A percentile compares a stretch with the other conserved stretches of the same genome.
Conservation (phyloP, 2,797 vertebrate species). For the Neosalanx taihuensis region DNA sequence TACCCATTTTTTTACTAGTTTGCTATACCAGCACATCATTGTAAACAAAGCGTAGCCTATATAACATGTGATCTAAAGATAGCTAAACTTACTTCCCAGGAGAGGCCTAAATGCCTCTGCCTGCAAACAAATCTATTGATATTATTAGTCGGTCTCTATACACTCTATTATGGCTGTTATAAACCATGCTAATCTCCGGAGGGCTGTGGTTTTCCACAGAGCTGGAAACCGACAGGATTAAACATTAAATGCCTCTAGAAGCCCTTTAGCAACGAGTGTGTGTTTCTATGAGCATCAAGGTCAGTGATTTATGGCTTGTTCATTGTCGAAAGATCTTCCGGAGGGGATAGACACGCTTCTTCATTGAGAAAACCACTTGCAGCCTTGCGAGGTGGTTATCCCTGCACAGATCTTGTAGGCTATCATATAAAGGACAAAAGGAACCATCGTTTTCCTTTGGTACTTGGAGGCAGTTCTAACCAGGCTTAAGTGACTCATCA, state of each 20-base stretch:
- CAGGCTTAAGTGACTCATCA: slow-evolving; percentile 34
- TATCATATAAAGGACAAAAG: too few species aligned
- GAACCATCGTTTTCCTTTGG: not conserved
- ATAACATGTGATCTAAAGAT: not conserved
- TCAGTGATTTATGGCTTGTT: slow-evolving; percentile 11
- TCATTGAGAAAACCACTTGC: too few species aligned
- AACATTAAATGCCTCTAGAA: slow-evolving; percentile 22
- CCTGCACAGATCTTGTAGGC: too few species aligned
- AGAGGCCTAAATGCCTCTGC: slow-evolving; percentile 8
- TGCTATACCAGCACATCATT: not conserved
- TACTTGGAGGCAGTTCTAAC: not conserved
- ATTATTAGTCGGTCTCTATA: not conserved
- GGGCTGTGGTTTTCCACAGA: slow-evolving; percentile 28
- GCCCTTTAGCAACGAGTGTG: not conserved
- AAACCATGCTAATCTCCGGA: slow-evolving; percentile 22
- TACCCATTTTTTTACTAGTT: too few species aligned
- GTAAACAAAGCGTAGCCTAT: not conserved
- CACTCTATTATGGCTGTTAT: slow-evolving; percentile 24
- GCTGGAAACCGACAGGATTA: slow-evolving; percentile 17
- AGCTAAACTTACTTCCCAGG: not conserved
- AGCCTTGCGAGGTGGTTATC: not conserved
- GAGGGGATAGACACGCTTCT: not conserved
- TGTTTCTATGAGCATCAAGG: slow-evolving; percentile 15
- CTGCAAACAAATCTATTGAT: not conserved
- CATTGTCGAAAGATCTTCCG: slow-evolving; percentile 20